Evolutionary conservation across 2,797 vertebrate species (phyloP).

Genomic region (Takifugu rubripes): DNA sequence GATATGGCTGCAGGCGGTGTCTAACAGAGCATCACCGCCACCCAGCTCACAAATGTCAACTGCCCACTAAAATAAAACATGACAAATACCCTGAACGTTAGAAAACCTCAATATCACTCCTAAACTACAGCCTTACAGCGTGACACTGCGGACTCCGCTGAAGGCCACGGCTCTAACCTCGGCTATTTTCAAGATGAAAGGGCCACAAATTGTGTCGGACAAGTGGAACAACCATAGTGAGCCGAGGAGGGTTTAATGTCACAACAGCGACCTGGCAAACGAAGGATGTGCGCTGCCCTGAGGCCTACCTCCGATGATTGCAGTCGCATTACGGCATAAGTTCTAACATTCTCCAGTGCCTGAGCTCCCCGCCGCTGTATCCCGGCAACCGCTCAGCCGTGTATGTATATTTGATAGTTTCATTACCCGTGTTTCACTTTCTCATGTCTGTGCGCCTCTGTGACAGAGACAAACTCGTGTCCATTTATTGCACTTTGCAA

Average conservation of each 20-base stretch:
- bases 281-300: slow-evolving; percentile 47
- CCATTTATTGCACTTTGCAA: slow-evolving; percentile 38
- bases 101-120: slow-evolving; percentile 4
- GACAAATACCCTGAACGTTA: slow-evolving; percentile 3
- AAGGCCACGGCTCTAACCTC: slow-evolving; percentile 44
- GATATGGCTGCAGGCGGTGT: not conserved
- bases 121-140: slow-evolving; percentile 22
- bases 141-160: slow-evolving; percentile 23
- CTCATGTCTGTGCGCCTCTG: slow-evolving; percentile 5
- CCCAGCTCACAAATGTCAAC: slow-evolving; percentile 1
- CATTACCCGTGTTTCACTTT: slow-evolving; percentile 20
- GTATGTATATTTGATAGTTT: slow-evolving; percentile 28
- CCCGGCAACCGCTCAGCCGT: slow-evolving; percentile 19
- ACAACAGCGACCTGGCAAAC: slow-evolving; percentile 52
- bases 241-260: slow-evolving; percentile 66
- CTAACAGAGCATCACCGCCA: not conserved
- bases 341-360: slow-evolving; percentile 23
- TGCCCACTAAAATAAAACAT: not conserved
- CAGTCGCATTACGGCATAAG: slow-evolving; percentile 45
- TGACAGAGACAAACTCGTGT: slow-evolving; percentile 47
- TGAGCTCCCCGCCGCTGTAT: slow-evolving; percentile 19
- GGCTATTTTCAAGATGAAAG: slow-evolving; percentile 60
- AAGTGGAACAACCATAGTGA: slow-evolving; percentile 64
- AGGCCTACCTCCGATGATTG: slow-evolving; percentile 46
- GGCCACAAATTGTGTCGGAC: slow-evolving; percentile 66